phyloP scores from a whole-genome alignment of 2,113 vertebrate species.

The Hemiprocne comata region DNA sequence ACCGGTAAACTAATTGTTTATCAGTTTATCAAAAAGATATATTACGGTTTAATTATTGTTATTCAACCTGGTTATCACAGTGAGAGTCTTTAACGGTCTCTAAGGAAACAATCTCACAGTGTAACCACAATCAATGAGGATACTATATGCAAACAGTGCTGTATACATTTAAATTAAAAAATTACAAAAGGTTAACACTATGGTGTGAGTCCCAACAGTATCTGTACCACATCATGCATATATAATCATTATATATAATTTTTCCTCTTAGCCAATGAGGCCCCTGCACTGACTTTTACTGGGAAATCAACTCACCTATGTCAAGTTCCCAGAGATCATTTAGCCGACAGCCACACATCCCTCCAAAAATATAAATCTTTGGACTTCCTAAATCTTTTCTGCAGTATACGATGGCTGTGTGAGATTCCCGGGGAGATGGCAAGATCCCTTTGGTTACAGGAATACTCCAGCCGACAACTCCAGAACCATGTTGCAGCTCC shows the following conservation, averaged over 20 bases:
- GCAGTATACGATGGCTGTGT: slow-evolving; percentile 86
- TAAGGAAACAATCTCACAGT: neutral
- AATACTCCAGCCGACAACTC: slow-evolving; percentile 90
- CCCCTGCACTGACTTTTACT: neutral
- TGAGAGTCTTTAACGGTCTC: neutral
- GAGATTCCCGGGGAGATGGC: slow-evolving; percentile 92
- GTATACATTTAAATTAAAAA: neutral
- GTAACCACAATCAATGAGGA: neutral
- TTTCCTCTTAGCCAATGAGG: neutral
- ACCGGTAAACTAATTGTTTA: neutral
- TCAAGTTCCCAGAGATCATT: slow-evolving; percentile 96
- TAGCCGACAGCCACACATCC: slow-evolving; percentile 91
- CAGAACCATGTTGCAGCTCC: slow-evolving; percentile 91
- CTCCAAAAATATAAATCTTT: slow-evolving; percentile 94
- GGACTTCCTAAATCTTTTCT: slow-evolving; percentile 80
- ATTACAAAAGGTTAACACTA: neutral
- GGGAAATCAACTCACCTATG: slow-evolving; percentile 81
- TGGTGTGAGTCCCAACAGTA: neutral
- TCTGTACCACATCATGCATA: neutral
- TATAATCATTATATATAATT: neutral
- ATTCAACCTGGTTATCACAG: neutral
- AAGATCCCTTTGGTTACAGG: slow-evolving; percentile 87
- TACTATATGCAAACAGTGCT: neutral
- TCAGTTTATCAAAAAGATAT: neutral
- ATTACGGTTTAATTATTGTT: neutral